Evolutionary conservation across 2,113 vertebrate genomes (phyloP), one percentile per base, ranked within the genome.

Genomic region (Argyrosomus japonicus): DNA sequence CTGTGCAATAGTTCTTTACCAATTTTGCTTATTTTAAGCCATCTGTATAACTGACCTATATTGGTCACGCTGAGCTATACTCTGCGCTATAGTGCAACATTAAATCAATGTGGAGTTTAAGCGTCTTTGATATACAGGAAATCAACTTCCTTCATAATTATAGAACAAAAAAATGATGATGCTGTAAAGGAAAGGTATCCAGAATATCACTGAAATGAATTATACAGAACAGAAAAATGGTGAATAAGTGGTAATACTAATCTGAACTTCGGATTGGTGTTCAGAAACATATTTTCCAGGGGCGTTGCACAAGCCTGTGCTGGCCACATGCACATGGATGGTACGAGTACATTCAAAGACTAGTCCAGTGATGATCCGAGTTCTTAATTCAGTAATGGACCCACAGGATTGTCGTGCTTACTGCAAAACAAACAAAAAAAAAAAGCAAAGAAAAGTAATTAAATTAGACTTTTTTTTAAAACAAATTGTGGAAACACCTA

Each of bases 371-470:
- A 40, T 40, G 36, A 40, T 40, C 36, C 7, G 6, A 40, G 7
- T 40, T 40, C 36, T 40, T 40, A 40, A 8, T 2, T 40, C 5
- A 75, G 69, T 15, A 81, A 21, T 60, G 88, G 23, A 77, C 0
- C 15, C 64, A 0, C 71, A 88, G 65, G 21, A 53, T 1, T 3
- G 18, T 0, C 0, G 1, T 0, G 23, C 14, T 87, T 69, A 77
- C 87, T 91, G 7, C 50, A 74, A 19, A 17, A 29, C 47, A 21
- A 3, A 11, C 15, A 25, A 56, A 25, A 2, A 9, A 15, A 40
- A n/a, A 14, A 68, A 19, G 19, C 2, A 73, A 21, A 48, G 14
- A 25, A 40, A 0, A 40, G 0, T 5, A 0, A 54, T 50, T 19
- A 0, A 13, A 57, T 54, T 3, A 48, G 18, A 74, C 23, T 47